These are phyloP conservation scores for Vannuccia rotundouncinata DNA, from an alignment of 2,888 invertebrate genomes.

Conservation along the genomic window DNA sequence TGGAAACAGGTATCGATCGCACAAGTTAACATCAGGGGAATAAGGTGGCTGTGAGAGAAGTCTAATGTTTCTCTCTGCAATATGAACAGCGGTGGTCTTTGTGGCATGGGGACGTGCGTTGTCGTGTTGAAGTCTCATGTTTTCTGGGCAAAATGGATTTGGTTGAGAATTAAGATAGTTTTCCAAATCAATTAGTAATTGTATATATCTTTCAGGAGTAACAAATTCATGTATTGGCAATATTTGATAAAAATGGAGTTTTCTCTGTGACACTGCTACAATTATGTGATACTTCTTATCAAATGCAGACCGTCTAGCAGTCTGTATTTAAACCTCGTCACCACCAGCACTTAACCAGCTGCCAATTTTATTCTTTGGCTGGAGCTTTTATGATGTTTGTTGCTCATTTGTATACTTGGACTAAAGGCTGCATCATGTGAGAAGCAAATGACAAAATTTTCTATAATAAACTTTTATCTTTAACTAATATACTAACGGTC, in stretches of 20 bases:
- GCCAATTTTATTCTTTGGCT: no score
- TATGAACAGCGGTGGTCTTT: neutral
- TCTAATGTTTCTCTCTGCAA: constrained; percentile 8
- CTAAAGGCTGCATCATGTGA: no score
- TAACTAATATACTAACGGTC: no score
- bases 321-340: no score
- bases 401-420: no score
- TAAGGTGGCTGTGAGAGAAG: neutral
- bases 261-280: no score
- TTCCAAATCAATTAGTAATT: neutral
- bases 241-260: neutral
- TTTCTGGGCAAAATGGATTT: neutral
- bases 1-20: constrained; percentile 11
- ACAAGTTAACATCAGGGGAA: neutral
- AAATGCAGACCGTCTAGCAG: no score
- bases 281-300: no score
- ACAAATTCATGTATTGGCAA: neutral
- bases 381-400: no score
- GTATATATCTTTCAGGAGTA: neutral
- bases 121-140: constrained; percentile 6
- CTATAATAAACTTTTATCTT: no score
- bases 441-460: no score
- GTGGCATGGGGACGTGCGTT: constrained; percentile 6
- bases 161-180: neutral
- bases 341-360: no score